phyloP scores from a whole-genome alignment of 1,140 invertebrate species.

The Babylonia areolata region DNA sequence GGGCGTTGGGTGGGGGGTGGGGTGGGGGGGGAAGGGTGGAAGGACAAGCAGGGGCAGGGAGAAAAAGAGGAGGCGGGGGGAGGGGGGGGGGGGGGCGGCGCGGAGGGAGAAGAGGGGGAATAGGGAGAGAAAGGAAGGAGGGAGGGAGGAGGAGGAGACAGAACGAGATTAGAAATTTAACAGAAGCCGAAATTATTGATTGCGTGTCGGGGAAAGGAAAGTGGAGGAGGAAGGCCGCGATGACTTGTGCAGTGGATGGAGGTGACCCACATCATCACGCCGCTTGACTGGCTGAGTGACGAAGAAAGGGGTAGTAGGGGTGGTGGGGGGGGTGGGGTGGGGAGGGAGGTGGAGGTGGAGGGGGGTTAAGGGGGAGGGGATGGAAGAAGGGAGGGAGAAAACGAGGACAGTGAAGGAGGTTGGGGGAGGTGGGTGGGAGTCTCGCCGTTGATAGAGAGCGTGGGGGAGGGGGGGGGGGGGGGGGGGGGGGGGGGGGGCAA shows the following conservation, averaged over 20 bases:
- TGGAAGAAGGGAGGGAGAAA: too few species aligned
- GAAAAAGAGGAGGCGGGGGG: background rate
- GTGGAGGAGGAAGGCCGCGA: background rate
- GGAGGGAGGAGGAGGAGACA: background rate
- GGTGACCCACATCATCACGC: background rate
- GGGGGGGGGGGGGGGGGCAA: too few species aligned
- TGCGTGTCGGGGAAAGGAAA: too few species aligned
- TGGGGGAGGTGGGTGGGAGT: background rate
- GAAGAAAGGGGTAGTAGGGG: background rate
- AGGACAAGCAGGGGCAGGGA: background rate
- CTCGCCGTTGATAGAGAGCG: too few species aligned
- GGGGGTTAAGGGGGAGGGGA: too few species aligned
- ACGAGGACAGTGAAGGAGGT: too few species aligned
- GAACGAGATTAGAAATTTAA: too few species aligned
- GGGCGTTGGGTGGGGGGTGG: background rate
- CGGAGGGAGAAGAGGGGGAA: background rate
- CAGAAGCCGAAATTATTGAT: background rate
- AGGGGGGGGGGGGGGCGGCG: background rate
- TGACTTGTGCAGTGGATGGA: background rate
- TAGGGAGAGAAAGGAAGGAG: constrained; percentile 9
- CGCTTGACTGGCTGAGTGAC: background rate
- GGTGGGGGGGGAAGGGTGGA: background rate
- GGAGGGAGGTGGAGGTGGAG: too few species aligned
- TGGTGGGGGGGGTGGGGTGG: background rate
- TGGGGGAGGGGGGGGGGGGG: background rate